Evolutionary conservation across 2,888 invertebrate species (phyloP), one percentile per base, ranked within the genome.

Genomic region (Watsonalla binaria): DNA sequence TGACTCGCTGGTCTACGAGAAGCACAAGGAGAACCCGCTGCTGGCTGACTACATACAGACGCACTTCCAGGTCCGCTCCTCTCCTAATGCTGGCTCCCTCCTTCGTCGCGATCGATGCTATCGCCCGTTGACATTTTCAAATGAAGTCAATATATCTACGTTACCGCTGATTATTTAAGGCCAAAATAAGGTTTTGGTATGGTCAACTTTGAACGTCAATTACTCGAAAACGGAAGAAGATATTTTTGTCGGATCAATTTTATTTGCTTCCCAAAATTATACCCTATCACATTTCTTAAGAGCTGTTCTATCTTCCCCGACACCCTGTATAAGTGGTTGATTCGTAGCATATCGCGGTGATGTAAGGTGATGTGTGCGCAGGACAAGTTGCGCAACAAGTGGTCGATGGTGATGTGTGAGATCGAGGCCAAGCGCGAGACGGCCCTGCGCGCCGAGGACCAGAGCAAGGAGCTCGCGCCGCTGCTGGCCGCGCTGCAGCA

Each of bases 1-100:
- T 0, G 96, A 96, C 80, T 93, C 94, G 55, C 86, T 96, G 47
- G 94, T 95, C 34, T 92, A 95, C 78, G 92, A 92, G 46, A 92
- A 92, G n/a, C 95, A 95, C 78, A 78, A 74, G 59, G 72, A 76
- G 33, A 86, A 92, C 71, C 92, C 93, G 24, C 76, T 78, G 45
- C 85, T 92, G n/a, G 93, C 93, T 0, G 92, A 92, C 55, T 88
- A 87, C 67, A 82, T 94, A 56, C 92, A 92, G 67, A 86, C 85
- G 46, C 91, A 88, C 58, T 89, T 86, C 68, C 93, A 92, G 75
- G 80, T 76, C 45, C 7, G 42, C 45, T 14, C 11, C 13, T 6
- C 42, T n/a, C 45, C 11, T 5, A 45, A 11, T 6, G 53, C 15
- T 50, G n/a, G 14, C 48, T 45, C 9, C 15, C 2, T 39, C n/a